phyloP scores from a whole-genome alignment of 2,888 invertebrate species.

The Cyclophora albipunctata region DNA sequence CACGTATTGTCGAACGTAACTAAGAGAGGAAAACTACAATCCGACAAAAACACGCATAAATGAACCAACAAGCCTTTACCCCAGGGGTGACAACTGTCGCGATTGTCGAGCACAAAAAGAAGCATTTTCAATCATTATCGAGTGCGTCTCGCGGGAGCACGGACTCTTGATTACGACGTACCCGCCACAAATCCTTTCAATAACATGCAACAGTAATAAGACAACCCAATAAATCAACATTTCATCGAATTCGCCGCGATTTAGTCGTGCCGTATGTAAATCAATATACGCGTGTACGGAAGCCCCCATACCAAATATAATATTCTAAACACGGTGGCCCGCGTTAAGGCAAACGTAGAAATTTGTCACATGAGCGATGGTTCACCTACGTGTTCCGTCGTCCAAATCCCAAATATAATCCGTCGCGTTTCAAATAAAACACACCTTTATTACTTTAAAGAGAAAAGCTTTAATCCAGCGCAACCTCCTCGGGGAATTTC shows the following conservation, averaged over 20 bases:
- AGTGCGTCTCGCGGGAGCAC: slow-evolving; percentile 20
- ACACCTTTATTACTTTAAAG: slow-evolving; percentile 73
- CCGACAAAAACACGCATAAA: slow-evolving; percentile 63
- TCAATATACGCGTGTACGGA: slow-evolving; percentile 52
- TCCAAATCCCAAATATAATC: slow-evolving; percentile 73
- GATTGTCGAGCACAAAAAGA: slow-evolving; percentile 39
- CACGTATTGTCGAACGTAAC: slow-evolving; percentile 72
- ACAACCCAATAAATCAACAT: neutral
- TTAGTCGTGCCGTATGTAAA: slow-evolving; percentile 51
- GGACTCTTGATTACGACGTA: slow-evolving; percentile 9
- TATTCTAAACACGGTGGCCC: slow-evolving; percentile 71
- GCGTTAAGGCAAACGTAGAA: slow-evolving; percentile 75
- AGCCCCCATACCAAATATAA: slow-evolving; percentile 54
- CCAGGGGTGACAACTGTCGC: slow-evolving; percentile 48
- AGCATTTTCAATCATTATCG: slow-evolving; percentile 33
- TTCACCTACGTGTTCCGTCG: slow-evolving; percentile 72
- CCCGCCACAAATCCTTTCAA: neutral
- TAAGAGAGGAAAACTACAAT: slow-evolving; percentile 59
- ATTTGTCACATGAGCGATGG: slow-evolving; percentile 77
- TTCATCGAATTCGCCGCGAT: slow-evolving; percentile 26
- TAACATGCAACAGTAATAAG: neutral
- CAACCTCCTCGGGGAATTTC: slow-evolving; percentile 52
- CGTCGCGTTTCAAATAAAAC: slow-evolving; percentile 64
- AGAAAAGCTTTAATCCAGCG: slow-evolving; percentile 68
- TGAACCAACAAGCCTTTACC: slow-evolving; percentile 62